Evolutionary conservation across 2,888 invertebrate genomes (phyloP), one percentile per base, ranked within the genome.

Genomic region (Catocala sponsa): DNA sequence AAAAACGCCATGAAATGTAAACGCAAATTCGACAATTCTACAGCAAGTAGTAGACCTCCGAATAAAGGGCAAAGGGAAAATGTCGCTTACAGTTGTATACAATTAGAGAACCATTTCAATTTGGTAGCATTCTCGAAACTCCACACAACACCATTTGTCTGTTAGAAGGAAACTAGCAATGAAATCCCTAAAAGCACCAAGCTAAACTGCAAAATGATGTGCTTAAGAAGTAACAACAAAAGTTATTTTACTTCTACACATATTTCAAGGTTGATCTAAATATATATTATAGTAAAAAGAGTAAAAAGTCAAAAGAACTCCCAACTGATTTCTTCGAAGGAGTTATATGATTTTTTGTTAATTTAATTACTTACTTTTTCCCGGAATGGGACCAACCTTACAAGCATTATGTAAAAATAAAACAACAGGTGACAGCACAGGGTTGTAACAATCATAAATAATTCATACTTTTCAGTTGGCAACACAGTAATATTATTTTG

Each of bases 131-230:
- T 63, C 43, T 53, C 11, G 38, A 55, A 64, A 65, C 38, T 50
- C 46, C 74, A 78, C 70, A 74, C 79, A 76, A 80, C 63, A 71
- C 61, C 63, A 59, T 33, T 62, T 52, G 12, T 70, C 43, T 67
- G 77, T 81, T 78, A 80, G 66, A 72, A 72, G 68, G 62, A 62
- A 50, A 70, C 80, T 85, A 83, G 81, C 80, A 59, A 65, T 72
- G 59, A 58, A 72, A 70, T 54, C 64, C 74, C 65, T 70, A 74
- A 46, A 81, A 81, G 78, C 79, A 55, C 55, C 59, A 74, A 73
- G 72, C 74, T 68, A 55, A 52, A 57, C 56, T 49, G 53, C 25
- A 47, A 63, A 58, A 56, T 54, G 57, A 25, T 48, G 56, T 42
- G 41, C 53, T 46, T 38, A 50, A 62, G 5, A 46, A 33, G 35